Percentiles rank a stretch among this genome's conserved stretches.
phyloP scores from a whole-genome alignment of 2,888 invertebrate genomes.

The Kuschelorhynchus macadamiae region DNA sequence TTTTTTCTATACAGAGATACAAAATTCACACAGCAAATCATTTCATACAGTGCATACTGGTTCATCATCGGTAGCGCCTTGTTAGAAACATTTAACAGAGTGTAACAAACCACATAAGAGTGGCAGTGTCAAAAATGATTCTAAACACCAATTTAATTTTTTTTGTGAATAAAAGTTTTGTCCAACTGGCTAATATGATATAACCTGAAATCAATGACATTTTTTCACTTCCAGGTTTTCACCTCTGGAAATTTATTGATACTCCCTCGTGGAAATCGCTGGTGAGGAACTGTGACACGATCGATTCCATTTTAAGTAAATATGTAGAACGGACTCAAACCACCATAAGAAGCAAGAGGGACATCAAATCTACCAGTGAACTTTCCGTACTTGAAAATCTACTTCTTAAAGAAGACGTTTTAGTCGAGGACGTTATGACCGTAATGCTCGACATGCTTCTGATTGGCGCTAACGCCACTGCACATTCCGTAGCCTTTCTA shows the following conservation, averaged over 20 bases:
- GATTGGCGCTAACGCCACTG: slow-evolving; percentile 77
- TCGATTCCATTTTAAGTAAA: slow-evolving; percentile 76
- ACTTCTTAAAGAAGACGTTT: slow-evolving; percentile 72
- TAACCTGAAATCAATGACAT: no score
- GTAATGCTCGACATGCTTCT: slow-evolving; percentile 77
- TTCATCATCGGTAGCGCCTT: no score
- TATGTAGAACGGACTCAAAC: slow-evolving; percentile 70
- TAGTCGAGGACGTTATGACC: slow-evolving; percentile 75
- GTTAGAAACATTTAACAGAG: no score
- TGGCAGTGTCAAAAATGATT: no score
- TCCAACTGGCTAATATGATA: no score
- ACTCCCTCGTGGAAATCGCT: slow-evolving; percentile 75
- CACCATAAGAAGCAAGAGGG: slow-evolving; percentile 60
- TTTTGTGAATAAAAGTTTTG: no score
- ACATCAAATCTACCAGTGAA: slow-evolving; percentile 44
- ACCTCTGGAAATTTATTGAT: slow-evolving; percentile 76
- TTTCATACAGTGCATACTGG: no score
- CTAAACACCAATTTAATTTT: no score
- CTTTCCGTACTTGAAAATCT: slow-evolving; percentile 72
- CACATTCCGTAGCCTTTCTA: slow-evolving; percentile 75
- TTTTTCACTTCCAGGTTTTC: slow-evolving; percentile 73
- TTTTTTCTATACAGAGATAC: no score
- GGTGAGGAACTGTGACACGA: slow-evolving; percentile 74
- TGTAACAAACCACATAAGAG: no score
- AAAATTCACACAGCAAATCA: no score